phyloP scores from a whole-genome alignment of 2,113 vertebrate species.

The Agapornis roseicollis region DNA sequence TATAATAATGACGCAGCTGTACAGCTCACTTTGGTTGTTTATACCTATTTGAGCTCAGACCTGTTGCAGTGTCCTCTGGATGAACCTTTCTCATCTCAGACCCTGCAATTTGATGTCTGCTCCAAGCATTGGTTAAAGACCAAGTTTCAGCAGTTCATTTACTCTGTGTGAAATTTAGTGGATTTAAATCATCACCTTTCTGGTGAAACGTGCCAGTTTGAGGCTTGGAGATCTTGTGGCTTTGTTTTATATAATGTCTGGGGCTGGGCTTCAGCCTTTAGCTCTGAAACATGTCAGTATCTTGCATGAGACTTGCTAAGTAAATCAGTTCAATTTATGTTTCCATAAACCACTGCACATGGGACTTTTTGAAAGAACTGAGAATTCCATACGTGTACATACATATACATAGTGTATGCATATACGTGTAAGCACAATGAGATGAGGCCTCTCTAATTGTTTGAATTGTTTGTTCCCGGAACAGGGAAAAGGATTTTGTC shows the following conservation, averaged over 20 bases:
- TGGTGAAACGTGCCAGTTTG: conserved; percentile 13
- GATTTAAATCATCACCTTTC: conserved; percentile 58
- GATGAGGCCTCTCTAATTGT: neutral
- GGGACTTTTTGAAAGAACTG: neutral
- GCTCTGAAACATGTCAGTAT: neutral
- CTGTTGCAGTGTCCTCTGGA: conserved; percentile 40
- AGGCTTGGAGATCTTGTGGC: conserved; percentile 27
- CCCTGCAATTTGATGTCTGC: conserved; percentile 52
- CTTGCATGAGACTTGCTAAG: neutral
- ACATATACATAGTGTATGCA: neutral
- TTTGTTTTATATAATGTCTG: conserved; percentile 45
- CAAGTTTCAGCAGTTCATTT: conserved; percentile 51
- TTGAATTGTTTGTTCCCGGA: neutral
- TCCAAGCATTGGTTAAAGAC: conserved; percentile 52
- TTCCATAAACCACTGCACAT: neutral
- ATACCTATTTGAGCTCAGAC: conserved; percentile 48
- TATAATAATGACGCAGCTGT: conserved; percentile 58
- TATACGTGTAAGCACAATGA: neutral
- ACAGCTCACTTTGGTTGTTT: conserved; percentile 43
- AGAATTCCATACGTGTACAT: neutral
- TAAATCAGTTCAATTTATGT: conserved; percentile 8
- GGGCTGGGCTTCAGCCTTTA: conserved; percentile 27
- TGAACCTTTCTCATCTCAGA: conserved; percentile 31
- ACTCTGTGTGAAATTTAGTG: conserved; percentile 25
- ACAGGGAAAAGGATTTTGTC: neutral